Base-by-base conservation (phyloP, 2,888 invertebrate genomes). In the Tiliacea aurago region DNA sequence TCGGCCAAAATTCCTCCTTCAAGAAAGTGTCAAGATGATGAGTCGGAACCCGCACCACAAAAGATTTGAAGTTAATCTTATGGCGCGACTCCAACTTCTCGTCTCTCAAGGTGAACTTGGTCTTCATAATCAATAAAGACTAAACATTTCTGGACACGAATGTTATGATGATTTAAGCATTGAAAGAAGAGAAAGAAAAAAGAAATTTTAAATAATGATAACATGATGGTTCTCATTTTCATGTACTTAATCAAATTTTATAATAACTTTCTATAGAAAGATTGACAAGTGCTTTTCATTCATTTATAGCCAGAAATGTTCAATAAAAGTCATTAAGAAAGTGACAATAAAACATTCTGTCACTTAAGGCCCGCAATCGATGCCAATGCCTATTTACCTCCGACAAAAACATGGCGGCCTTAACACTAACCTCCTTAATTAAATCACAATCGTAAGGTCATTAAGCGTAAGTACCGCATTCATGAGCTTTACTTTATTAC, bases 391-490 rank as follows among this genome's bases (percentile, higher is more conserved):
- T 28, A 70, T 18, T 41, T 61, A 55, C 7, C 5, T 45, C 33
- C 55, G 33, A 23, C 18, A 83, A 74, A 83, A 79, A 77, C 59
- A 63, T 63, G 55, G 23, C 55, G 43, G n/a, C 18, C 18, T 64
- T 55, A 65, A 47, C 66, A 53, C 28, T 13, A 5, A 58, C 28
- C 49, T 28, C 56, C 47, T 49, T 61, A 62, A 68, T 76, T 56
- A 59, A 72, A 69, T 33, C 18, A 41, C 45, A 68, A 69, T 64
- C 63, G 65, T 69, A 62, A 61, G 67, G 61, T 56, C 73, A 69
- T 70, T 71, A 71, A 69, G 61, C 20, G 41, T 28, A 49, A 43
- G 41, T 62, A 45, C 20, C 23, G 28, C 15, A n/a, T n/a, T n/a
- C n/a, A 28, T 62, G 1, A 33, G 55, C 37, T 66, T 70, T 61